Evolutionary conservation across 2,797 vertebrate species (phyloP).

Genomic region (Xiphophorus birchmanni): DNA sequence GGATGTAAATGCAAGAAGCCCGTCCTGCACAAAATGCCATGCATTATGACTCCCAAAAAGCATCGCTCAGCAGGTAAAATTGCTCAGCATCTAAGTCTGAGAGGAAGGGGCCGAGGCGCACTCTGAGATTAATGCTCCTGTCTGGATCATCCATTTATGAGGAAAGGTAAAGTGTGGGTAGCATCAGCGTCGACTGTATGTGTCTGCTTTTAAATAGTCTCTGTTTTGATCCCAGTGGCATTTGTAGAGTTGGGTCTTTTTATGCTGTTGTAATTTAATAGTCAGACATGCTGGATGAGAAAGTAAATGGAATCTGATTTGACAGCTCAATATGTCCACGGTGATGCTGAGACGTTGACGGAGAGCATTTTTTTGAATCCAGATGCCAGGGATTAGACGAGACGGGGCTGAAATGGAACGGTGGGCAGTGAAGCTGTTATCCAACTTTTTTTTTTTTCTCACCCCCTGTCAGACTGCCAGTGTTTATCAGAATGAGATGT

Average conservation of each 20-base stretch:
- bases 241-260: slow-evolving; percentile 48
- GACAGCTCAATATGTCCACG: slow-evolving; percentile 59
- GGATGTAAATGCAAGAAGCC: background rate
- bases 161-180: slow-evolving; percentile 36
- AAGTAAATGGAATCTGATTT: slow-evolving; percentile 55
- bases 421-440: slow-evolving; percentile 56
- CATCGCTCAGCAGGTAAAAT: background rate
- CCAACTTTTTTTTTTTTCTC: slow-evolving; percentile 28
- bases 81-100: slow-evolving; percentile 1
- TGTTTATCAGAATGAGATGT: slow-evolving; percentile 47
- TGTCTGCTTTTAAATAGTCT: slow-evolving; percentile 25
- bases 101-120: background rate
- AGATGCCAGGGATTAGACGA: slow-evolving; percentile 51
- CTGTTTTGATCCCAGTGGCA: slow-evolving; percentile 25
- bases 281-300: slow-evolving; percentile 44
- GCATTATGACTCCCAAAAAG: background rate
- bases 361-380: slow-evolving; percentile 51
- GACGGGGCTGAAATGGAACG: slow-evolving; percentile 55
- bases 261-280: slow-evolving; percentile 55
- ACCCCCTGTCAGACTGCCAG: slow-evolving; percentile 36
- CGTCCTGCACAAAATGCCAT: background rate
- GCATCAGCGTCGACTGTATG: slow-evolving; percentile 26
- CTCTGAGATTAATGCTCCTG: slow-evolving; percentile 30
- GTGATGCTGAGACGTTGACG: slow-evolving; percentile 34
- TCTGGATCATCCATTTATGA: slow-evolving; percentile 26